Conservation (phyloP, 2,888 invertebrate genomes). For the Zaprionus lineosus region DNA sequence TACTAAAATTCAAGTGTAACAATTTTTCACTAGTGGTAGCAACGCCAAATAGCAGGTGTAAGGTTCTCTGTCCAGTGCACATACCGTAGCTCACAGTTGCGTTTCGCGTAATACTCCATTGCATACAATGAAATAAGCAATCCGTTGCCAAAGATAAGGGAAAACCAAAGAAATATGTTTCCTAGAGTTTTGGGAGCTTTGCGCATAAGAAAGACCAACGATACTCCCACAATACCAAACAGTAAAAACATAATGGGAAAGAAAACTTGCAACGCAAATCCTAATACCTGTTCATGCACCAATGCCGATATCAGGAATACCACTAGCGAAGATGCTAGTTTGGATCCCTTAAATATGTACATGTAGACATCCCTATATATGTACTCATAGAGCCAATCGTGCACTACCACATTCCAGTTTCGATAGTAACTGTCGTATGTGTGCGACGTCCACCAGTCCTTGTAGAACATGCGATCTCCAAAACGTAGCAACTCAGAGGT, state of each 20-base stretch:
- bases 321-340: constrained; percentile 84
- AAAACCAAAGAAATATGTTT: constrained; percentile 93
- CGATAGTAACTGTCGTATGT: constrained; percentile 93
- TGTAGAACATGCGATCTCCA: constrained; percentile 92
- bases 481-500: constrained; percentile 94
- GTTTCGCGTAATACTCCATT: constrained; percentile 86
- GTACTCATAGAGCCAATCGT: constrained; percentile 96
- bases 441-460: constrained; percentile 97
- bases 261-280: constrained; percentile 91
- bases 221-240: constrained; percentile 87
- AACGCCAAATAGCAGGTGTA: constrained; percentile 84
- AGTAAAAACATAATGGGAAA: constrained; percentile 92
- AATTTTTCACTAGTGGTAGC: constrained; percentile 61
- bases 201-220: constrained; percentile 85
- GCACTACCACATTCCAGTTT: constrained; percentile 97
- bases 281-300: constrained; percentile 94
- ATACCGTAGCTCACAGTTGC: constrained; percentile 68
- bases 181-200: constrained; percentile 84
- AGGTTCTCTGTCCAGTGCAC: constrained; percentile 73
- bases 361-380: constrained; percentile 89
- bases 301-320: constrained; percentile 92
- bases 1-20: constrained; percentile 19
- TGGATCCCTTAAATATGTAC: constrained; percentile 83
- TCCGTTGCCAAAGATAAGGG: constrained; percentile 90
- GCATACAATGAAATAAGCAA: constrained; percentile 87